These are phyloP conservation scores for Procavia capensis DNA, from an alignment of 2,113 vertebrate genomes.

Conservation along the genomic window DNA sequence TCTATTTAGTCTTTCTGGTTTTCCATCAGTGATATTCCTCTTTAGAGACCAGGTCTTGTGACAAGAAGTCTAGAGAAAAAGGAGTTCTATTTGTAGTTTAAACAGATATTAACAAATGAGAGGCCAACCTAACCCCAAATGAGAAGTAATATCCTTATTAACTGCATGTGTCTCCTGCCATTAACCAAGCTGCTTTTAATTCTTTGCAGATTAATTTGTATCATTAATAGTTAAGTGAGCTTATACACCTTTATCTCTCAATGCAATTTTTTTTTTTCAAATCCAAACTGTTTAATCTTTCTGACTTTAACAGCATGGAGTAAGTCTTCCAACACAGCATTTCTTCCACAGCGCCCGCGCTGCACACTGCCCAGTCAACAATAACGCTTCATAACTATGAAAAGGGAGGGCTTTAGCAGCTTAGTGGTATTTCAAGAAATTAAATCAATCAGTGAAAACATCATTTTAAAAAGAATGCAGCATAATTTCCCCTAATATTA, in stretches of 20 bases:
- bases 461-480: neutral
- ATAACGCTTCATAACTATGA: slow-evolving; percentile 21
- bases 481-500: neutral
- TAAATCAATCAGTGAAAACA: neutral
- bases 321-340: slow-evolving; percentile 44
- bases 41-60: slow-evolving; percentile 74
- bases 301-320: slow-evolving; percentile 43
- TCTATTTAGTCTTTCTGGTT: slow-evolving; percentile 88
- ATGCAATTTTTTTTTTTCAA: slow-evolving; percentile 59
- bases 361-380: neutral
- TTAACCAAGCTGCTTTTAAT: slow-evolving; percentile 65
- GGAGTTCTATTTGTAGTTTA: slow-evolving; percentile 64
- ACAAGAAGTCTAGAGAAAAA: slow-evolving; percentile 76
- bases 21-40: slow-evolving; percentile 83
- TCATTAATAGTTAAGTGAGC: slow-evolving; percentile 70
- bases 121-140: slow-evolving; percentile 63
- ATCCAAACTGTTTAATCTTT: slow-evolving; percentile 71
- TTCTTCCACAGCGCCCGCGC: slow-evolving; percentile 13
- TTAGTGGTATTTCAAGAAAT: neutral
- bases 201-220: slow-evolving; percentile 65
- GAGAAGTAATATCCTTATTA: slow-evolving; percentile 60
- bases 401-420: neutral
- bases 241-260: slow-evolving; percentile 64
- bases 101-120: slow-evolving; percentile 75
- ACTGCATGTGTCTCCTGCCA: slow-evolving; percentile 7